Conservation (phyloP, 2,888 invertebrate species). For the Neoaliturus tenellus region DNA sequence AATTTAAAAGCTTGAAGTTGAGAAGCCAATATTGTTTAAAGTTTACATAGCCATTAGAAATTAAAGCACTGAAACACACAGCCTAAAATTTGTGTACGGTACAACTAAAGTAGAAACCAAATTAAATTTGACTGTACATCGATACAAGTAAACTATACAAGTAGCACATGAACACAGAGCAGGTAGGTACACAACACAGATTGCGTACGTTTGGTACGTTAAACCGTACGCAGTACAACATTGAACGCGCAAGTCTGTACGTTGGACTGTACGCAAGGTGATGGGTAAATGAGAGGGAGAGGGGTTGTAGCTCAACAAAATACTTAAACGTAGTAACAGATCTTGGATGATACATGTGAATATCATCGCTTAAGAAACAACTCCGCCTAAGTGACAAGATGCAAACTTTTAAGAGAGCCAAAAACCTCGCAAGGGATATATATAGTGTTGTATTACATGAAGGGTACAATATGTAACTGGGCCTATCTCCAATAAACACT, state of each 20-base stretch:
- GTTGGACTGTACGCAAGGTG: constrained; percentile 10
- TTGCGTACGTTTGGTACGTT: not conserved
- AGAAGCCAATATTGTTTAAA: too few species aligned
- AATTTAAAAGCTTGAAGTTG: too few species aligned
- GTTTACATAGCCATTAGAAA: too few species aligned
- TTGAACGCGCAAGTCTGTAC: not conserved
- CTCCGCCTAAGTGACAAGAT: too few species aligned
- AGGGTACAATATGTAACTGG: too few species aligned
- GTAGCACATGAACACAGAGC: constrained; percentile 23
- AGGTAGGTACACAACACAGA: not conserved
- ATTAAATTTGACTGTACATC: constrained; percentile 1
- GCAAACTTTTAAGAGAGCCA: too few species aligned
- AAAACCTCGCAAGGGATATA: too few species aligned
- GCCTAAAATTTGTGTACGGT: not conserved
- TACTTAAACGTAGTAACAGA: too few species aligned
- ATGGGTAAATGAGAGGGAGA: not conserved
- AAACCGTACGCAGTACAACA: not conserved
- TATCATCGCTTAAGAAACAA: too few species aligned
- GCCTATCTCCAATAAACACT: too few species aligned
- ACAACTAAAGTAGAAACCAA: not conserved
- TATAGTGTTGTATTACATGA: too few species aligned
- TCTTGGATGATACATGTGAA: too few species aligned
- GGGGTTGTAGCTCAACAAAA: not conserved
- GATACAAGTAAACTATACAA: not conserved
- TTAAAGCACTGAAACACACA: not conserved